Percentiles rank a stretch among this genome's conserved stretches.
Conservation (phyloP, 2,888 invertebrate species). For the Stratiomys singularior region DNA sequence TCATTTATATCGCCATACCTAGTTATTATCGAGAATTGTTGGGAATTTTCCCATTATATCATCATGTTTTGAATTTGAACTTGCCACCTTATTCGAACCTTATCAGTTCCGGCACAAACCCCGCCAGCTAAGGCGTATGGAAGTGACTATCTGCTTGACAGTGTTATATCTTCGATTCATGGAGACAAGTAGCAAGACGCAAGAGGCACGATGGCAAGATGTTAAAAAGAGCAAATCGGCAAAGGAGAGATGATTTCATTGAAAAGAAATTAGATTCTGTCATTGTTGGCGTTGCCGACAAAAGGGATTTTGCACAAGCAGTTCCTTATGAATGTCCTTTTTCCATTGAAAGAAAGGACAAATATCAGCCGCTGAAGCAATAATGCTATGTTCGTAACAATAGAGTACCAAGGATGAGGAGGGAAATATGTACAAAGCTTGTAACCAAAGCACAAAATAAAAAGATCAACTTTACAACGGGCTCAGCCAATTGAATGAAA, state of each 20-base stretch:
- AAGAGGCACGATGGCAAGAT: neutral
- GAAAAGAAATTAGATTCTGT: constrained; percentile 45
- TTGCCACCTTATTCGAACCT: constrained; percentile 3
- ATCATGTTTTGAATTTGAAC: neutral
- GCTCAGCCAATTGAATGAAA: too few relatives aligned
- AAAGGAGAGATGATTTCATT: constrained; percentile 32
- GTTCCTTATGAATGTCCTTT: constrained; percentile 33
- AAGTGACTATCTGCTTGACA: neutral
- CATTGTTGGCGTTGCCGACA: neutral
- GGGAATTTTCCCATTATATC: constrained; percentile 11
- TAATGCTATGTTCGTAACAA: neutral
- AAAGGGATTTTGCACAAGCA: constrained; percentile 22
- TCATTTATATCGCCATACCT: neutral
- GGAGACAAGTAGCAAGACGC: neutral
- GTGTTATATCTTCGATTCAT: neutral
- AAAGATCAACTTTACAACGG: too few relatives aligned
- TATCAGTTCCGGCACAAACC: constrained; percentile 8
- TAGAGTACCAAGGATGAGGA: neutral
- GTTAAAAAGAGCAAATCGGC: neutral
- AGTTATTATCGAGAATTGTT: constrained; percentile 1
- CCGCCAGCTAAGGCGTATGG: neutral
- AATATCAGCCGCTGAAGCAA: constrained; percentile 34
- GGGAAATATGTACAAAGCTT: too few relatives aligned
- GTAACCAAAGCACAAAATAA: too few relatives aligned
- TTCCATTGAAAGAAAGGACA: constrained; percentile 12